Evolutionary conservation across 2,888 invertebrate species (phyloP), one percentile per base, ranked within the genome.

Genomic region (Drosophila flavopinicola): DNA sequence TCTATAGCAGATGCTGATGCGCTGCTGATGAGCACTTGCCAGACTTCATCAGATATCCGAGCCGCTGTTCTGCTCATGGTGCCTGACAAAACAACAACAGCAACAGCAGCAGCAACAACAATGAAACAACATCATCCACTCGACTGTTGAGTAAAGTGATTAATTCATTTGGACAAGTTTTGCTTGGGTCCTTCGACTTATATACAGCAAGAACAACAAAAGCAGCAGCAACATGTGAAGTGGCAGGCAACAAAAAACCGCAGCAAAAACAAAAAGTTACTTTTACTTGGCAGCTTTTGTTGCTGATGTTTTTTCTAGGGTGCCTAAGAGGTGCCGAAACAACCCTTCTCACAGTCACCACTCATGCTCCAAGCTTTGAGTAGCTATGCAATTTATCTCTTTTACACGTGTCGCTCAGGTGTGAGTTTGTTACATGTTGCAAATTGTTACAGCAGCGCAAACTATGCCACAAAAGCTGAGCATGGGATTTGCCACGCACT

Each of bases 121-220:
- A 73, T 57, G 54, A 15, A 51, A 57, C 59, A 76, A 66, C 80
- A 75, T 77, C 83, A 78, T 56, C 79, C 83, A 78, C 78, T 75
- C 63, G 71, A 51, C 72, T 65, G 78, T 66, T 49, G 68, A 64
- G 53, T 75, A 82, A 83, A 83, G 87, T 87, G 83, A 83, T 83
- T 83, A 83, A 83, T 83, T 87, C 85, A 78, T 87, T 87, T 85
- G 87, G 76, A 82, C 83, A 87, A 83, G 74, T 76, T 83, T 87
- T 57, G 37, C 58, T 38, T 7, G 54, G 35, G 37, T 51, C 58
- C 51, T 58, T 69, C 59, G 45, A 23, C 17, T 37, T 51, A 11
- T 27, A 53, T 17, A 39, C 53, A 61, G 25, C 39, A 41, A 44
- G 58, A 48, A 47, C 41, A 59, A 41, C 7, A 54, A 52, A 39